Evolutionary conservation across 2,797 vertebrate species (phyloP), one percentile per base, ranked within the genome.

Genomic region (Ctenochaetus hawaiiensis): DNA sequence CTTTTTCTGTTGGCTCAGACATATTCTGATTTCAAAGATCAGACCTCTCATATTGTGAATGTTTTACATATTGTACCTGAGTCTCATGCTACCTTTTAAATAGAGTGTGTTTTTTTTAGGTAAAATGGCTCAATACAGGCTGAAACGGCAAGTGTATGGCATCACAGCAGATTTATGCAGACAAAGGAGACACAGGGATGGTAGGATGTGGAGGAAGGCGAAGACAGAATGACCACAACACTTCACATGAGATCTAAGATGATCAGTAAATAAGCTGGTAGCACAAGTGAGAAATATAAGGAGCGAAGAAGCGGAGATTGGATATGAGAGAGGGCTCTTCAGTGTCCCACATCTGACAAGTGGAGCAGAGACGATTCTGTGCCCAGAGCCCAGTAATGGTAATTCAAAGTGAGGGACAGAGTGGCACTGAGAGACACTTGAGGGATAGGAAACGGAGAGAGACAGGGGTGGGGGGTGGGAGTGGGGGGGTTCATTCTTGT

Each of bases 331-430:
- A 61, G 53, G 52, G 41, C 63, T 86, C 86, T 79, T 89, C 71
- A 60, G 83, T 90, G 89, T 84, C 83, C 90, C 88, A 90, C 80
- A 91, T 92, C 86, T 92, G 89, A 91, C 90, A 91, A 94, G 87
- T 91, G 89, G 92, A 93, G 92, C 92, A 92, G 87, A 85, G 89
- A 90, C 65, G 49, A 86, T 87, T 87, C 73, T 82, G 79, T 82
- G 85, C 88, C 85, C 73, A 72, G 80, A 84, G 89, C 87, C 78
- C 77, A 68, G 67, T 90, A 91, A 92, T 91, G 88, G 85, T 94
- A 87, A 94, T 94, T 86, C 84, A 90, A 92, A 92, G 91, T 90
- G 93, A 92, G 88, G 81, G 87, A 81, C 75, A 76, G 88, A 86
- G 88, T 88, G 80, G 77, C 65, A 72, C 53, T 23, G 73, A 78